A percentile compares a stretch with the other conserved stretches of the same genome.
Evolutionary conservation across 2,888 invertebrate genomes (phyloP).

Genomic region (Pammene fasciana): DNA sequence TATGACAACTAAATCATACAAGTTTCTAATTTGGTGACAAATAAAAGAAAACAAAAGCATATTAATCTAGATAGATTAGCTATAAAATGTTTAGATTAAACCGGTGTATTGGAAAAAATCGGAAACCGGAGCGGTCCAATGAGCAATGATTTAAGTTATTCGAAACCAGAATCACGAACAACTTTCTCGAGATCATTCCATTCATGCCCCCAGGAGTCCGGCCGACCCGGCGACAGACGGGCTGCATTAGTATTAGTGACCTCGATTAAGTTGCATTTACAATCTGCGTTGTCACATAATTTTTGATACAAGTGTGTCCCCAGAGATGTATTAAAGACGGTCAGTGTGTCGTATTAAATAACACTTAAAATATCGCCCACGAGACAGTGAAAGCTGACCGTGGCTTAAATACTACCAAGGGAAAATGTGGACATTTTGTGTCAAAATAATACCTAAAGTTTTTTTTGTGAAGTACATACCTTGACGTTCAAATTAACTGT

Average conservation of each 20-base stretch:
- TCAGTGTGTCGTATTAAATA: constrained; percentile 73
- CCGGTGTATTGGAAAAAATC: constrained; percentile 59
- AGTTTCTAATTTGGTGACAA: constrained; percentile 9
- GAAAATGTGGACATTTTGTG: constrained; percentile 50
- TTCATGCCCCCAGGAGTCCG: constrained; percentile 58
- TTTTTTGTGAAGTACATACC: constrained; percentile 47
- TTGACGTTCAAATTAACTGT: constrained; percentile 23
- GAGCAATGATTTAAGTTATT: constrained; percentile 62
- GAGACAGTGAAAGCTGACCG: constrained; percentile 66
- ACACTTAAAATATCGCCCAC: constrained; percentile 67
- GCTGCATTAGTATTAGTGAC: constrained; percentile 49
- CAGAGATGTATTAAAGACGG: constrained; percentile 55
- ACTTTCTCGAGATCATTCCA: constrained; percentile 68
- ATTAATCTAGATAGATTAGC: constrained; percentile 30
- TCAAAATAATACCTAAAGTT: constrained; percentile 53
- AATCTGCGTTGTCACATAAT: constrained; percentile 57
- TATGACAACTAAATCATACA: constrained; percentile 9
- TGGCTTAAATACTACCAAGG: constrained; percentile 53
- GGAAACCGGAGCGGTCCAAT: constrained; percentile 58
- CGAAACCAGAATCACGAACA: constrained; percentile 61
- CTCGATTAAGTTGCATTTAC: constrained; percentile 44
- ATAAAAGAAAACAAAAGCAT: constrained; percentile 1
- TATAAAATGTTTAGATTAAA: constrained; percentile 50
- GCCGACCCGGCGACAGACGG: constrained; percentile 44
- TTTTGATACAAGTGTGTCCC: constrained; percentile 55